phyloP scores from a whole-genome alignment of 2,113 vertebrate genomes.

The Ptilorrhoa leucosticta region DNA sequence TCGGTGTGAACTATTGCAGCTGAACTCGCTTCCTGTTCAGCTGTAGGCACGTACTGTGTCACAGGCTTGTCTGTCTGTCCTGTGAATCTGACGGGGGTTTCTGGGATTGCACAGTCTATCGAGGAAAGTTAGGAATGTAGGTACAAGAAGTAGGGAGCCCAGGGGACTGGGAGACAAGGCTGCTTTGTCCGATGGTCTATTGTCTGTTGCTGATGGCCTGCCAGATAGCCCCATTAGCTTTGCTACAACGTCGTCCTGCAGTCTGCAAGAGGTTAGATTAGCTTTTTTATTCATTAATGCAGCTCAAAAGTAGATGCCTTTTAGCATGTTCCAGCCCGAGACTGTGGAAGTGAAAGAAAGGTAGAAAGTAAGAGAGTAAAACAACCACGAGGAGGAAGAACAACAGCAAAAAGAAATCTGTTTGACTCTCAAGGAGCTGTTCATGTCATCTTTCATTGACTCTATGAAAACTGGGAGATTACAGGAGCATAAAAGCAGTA shows the following conservation, averaged over 20 bases:
- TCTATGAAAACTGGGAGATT: background rate
- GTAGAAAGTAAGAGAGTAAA: background rate
- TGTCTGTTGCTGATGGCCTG: background rate
- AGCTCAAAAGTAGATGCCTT: background rate
- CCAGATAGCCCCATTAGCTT: background rate
- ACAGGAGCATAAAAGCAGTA: background rate
- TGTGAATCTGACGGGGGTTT: background rate
- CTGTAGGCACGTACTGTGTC: background rate
- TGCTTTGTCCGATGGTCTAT: background rate
- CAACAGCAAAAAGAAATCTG: background rate
- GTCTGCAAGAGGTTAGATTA: background rate
- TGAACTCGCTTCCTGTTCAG: constrained; percentile 11
- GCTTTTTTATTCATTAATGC: background rate
- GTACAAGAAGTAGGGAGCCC: background rate
- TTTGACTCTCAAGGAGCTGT: background rate
- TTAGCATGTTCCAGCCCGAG: background rate
- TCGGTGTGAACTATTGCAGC: background rate
- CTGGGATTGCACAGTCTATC: background rate
- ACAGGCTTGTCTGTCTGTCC: background rate
- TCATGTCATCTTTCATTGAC: background rate
- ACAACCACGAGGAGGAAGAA: background rate
- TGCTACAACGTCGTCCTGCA: background rate
- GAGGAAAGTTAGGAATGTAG: background rate
- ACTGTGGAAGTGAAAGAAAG: background rate
- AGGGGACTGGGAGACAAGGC: background rate